Conservation (phyloP, 2,113 vertebrate genomes). For the Rhineura floridana region DNA sequence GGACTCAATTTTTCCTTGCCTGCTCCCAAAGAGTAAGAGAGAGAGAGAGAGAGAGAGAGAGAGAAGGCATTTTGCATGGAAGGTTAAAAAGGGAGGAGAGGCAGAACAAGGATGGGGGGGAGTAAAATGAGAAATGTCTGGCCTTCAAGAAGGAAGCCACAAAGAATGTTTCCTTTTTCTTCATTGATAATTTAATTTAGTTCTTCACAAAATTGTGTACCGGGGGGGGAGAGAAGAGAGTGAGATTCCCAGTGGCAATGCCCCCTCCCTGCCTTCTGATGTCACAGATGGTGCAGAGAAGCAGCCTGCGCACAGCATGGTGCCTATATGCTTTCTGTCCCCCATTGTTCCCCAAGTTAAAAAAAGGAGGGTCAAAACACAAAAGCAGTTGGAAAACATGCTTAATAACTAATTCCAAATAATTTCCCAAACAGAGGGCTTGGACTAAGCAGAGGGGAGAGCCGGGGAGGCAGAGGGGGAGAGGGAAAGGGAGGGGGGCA, state of each 20-base stretch:
- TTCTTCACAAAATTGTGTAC: conserved; percentile 20
- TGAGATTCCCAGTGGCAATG: not conserved
- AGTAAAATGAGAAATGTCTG: conserved; percentile 7
- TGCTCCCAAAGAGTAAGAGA: not conserved
- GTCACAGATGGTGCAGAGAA: conserved; percentile 82
- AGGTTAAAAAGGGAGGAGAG: not conserved
- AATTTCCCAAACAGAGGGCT: conserved; percentile 52
- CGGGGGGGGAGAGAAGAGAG: no score
- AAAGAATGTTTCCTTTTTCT: conserved; percentile 57
- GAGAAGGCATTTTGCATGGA: not conserved
- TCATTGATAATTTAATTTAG: conserved; percentile 40
- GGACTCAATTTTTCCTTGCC: conserved; percentile 11
- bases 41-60: not conserved
- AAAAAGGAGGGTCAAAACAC: conserved; percentile 70
- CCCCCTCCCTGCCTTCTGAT: conserved; percentile 69
- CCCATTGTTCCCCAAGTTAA: conserved; percentile 72
- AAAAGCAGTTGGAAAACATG: conserved; percentile 71
- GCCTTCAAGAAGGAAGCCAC: conserved; percentile 26
- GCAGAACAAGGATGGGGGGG: not conserved
- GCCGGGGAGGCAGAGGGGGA: not conserved
- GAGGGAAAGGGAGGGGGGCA: not conserved
- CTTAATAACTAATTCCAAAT: conserved; percentile 73
- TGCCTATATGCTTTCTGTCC: conserved; percentile 82
- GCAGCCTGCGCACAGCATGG: conserved; percentile 80
- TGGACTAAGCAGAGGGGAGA: conserved; percentile 48